Percentiles rank a stretch among this genome's conserved stretches.
These are phyloP conservation scores for Erannis defoliaria DNA, from an alignment of 2,888 invertebrate genomes.

Conservation along the genomic window DNA sequence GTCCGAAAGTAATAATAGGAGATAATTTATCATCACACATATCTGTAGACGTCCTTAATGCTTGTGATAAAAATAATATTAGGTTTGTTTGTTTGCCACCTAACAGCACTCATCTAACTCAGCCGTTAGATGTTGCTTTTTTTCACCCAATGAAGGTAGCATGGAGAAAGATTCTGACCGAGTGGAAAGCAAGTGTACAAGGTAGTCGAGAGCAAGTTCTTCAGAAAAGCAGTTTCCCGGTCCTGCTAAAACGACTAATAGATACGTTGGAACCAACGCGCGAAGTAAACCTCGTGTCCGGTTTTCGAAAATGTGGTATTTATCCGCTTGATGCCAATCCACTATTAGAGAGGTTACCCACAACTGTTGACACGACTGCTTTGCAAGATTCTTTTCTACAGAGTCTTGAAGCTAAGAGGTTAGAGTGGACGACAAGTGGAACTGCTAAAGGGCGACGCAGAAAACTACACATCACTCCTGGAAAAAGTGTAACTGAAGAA, in stretches of 20 bases:
- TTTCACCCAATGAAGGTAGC: slow-evolving; percentile 51
- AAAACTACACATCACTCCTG: slow-evolving; percentile 10
- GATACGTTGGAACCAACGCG: not conserved
- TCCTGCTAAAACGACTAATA: not conserved
- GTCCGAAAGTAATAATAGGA: slow-evolving; percentile 30
- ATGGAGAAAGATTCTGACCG: slow-evolving; percentile 42
- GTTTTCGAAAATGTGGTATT: not conserved
- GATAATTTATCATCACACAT: slow-evolving; percentile 38
- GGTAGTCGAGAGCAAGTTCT: not conserved
- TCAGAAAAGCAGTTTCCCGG: not conserved
- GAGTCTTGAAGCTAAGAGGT: slow-evolving; percentile 10
- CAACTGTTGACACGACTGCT: slow-evolving; percentile 13
- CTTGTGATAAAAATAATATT: slow-evolving; percentile 29
- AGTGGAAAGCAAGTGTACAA: not conserved
- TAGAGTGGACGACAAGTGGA: slow-evolving; percentile 10
- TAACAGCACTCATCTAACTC: slow-evolving; percentile 38
- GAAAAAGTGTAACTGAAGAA: slow-evolving; percentile 27
- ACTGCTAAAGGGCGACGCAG: not conserved
- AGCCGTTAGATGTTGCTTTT: slow-evolving; percentile 58
- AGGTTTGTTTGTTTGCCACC: slow-evolving; percentile 29
- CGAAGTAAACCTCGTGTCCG: not conserved
- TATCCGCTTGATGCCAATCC: not conserved
- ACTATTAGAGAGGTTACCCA: slow-evolving; percentile 5
- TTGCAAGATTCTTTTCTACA: slow-evolving; percentile 10
- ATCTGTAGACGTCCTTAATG: slow-evolving; percentile 19